Conservation (phyloP, 2,113 vertebrate genomes). For the Saccopteryx bilineata region DNA sequence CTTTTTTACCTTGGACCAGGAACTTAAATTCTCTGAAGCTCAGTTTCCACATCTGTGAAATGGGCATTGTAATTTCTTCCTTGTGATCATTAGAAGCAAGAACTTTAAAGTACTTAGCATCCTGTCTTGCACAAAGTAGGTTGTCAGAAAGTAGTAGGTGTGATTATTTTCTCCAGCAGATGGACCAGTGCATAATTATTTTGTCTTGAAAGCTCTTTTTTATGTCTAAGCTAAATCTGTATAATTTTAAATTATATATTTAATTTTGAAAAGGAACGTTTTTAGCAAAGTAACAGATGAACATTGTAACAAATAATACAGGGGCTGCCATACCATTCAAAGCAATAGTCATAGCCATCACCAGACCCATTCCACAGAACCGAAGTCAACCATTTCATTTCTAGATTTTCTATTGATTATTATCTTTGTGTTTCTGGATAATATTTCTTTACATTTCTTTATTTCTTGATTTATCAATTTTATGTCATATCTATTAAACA, state of each 20-base stretch:
- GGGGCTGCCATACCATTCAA: background rate
- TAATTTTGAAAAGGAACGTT: conserved; percentile 6
- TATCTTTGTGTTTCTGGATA: background rate
- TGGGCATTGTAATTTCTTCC: background rate
- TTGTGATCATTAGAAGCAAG: background rate
- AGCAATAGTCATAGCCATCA: background rate
- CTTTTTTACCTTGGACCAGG: background rate
- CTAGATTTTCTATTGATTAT: background rate
- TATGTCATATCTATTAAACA: background rate
- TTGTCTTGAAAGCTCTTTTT: background rate
- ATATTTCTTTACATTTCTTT: background rate
- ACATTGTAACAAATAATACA: background rate
- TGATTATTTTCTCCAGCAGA: background rate
- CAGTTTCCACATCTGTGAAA: conserved; percentile 29
- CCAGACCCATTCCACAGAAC: background rate
- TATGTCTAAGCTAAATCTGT: background rate
- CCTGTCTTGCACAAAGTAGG: background rate
- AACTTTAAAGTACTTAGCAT: background rate
- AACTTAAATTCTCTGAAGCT: background rate
- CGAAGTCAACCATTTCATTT: background rate
- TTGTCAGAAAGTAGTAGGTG: background rate
- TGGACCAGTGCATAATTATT: background rate
- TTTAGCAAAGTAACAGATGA: background rate
- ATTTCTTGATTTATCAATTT: background rate
- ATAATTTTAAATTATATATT: conserved; percentile 34